Evolutionary conservation across 2,888 invertebrate genomes (phyloP).

Genomic region (Galeruca laticollis): DNA sequence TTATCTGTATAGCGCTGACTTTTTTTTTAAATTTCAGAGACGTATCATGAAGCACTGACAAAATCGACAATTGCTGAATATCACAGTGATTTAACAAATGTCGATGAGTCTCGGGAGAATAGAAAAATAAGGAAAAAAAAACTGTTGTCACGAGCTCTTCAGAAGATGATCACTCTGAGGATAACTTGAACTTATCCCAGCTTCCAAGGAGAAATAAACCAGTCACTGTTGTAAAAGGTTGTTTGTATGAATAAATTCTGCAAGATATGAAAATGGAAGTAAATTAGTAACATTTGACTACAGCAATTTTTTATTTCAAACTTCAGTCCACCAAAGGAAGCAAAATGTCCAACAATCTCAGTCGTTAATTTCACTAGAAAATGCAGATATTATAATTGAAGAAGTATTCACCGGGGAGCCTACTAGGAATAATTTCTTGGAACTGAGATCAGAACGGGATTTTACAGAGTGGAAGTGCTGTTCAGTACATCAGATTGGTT

Average conservation of each 20-base stretch:
- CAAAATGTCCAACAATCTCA: background rate
- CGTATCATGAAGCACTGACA: conserved; percentile 2
- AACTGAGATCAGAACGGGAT: too few relatives aligned
- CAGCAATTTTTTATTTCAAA: background rate
- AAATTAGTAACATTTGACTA: background rate
- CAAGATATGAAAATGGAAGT: background rate
- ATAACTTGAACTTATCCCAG: conserved; percentile 7
- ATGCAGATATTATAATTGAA: background rate
- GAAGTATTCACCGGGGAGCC: background rate
- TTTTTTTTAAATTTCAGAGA: background rate
- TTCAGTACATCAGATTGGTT: background rate
- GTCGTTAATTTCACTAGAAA: background rate
- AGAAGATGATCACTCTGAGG: background rate
- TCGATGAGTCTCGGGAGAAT: conserved; percentile 14
- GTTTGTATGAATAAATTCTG: background rate
- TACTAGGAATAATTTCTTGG: too few relatives aligned
- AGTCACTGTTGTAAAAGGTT: background rate
- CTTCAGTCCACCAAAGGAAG: too few relatives aligned
- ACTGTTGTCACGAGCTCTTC: background rate
- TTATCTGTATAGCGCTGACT: too few relatives aligned
- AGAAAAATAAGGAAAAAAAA: conserved; percentile 13
- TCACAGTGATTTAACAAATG: conserved; percentile 17
- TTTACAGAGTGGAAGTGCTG: background rate
- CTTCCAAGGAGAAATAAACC: conserved; percentile 4
- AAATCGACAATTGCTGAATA: conserved; percentile 11